Evolutionary conservation across 2,797 vertebrate species (phyloP).

Genomic region (Artibeus jamaicensis): DNA sequence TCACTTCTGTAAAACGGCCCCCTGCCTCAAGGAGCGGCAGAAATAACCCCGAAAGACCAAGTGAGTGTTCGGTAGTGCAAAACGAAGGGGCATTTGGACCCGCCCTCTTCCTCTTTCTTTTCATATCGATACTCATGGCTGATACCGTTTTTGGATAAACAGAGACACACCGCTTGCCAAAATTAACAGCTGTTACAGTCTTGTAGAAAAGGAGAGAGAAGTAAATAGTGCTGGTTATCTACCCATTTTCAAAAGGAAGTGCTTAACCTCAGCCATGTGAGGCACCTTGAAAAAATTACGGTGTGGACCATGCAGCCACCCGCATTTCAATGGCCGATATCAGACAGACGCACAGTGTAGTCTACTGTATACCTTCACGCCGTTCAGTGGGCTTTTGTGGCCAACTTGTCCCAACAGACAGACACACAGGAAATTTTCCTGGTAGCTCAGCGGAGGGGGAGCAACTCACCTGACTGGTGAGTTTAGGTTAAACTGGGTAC

Average conservation of each 20-base stretch:
- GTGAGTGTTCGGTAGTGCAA: not conserved
- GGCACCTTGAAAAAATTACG: not conserved
- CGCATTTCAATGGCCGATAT: not conserved
- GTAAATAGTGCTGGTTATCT: not conserved
- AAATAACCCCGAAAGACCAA: not conserved
- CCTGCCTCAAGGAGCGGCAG: not conserved
- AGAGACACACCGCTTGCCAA: not conserved
- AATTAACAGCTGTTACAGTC: not conserved
- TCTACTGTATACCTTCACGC: not conserved
- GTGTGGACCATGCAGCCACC: not conserved
- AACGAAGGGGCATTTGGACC: not conserved
- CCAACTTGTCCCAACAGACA: not conserved
- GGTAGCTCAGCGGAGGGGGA: not conserved
- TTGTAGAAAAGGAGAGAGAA: not conserved
- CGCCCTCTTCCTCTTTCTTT: not conserved
- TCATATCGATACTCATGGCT: not conserved
- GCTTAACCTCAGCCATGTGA: not conserved
- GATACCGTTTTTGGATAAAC: not conserved
- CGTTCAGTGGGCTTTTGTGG: not conserved
- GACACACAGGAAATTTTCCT: not conserved
- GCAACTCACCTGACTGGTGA: not conserved
- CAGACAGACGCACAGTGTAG: not conserved
- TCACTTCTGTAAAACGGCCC: not conserved
- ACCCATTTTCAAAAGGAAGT: not conserved
- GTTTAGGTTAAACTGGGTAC: not conserved